phyloP scores from a whole-genome alignment of 2,888 invertebrate species.

The Lycia hirtaria region DNA sequence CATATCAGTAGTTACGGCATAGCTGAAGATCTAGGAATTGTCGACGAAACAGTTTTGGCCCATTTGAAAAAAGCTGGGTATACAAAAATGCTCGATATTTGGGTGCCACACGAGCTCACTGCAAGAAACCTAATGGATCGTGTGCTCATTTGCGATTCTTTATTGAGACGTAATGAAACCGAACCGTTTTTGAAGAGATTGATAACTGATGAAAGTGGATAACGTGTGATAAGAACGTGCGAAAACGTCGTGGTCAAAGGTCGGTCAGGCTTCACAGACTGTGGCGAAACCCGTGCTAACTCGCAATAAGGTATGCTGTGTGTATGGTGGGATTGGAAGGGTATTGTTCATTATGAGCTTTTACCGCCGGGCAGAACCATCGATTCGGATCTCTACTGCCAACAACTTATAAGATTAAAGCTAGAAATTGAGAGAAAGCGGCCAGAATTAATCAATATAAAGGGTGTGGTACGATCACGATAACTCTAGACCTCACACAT shows the following conservation, averaged over 20 bases:
- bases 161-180: conserved; percentile 1
- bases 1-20: too few relatives aligned
- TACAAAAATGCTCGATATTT: too few relatives aligned
- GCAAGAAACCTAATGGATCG: not conserved
- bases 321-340: conserved; percentile 35
- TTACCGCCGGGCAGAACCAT: conserved; percentile 37
- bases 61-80: too few relatives aligned
- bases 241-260: conserved; percentile 1
- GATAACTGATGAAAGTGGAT: conserved; percentile 9
- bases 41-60: too few relatives aligned
- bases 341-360: conserved; percentile 40
- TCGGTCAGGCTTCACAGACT: conserved; percentile 24
- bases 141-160: conserved; percentile 8
- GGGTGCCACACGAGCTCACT: too few relatives aligned
- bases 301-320: conserved; percentile 4
- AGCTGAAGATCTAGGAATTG: too few relatives aligned
- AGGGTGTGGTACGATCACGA: conserved; percentile 33
- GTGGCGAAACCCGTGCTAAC: conserved; percentile 17
- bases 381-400: conserved; percentile 38
- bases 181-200: conserved; percentile 1
- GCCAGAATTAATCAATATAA: conserved; percentile 8
- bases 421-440: conserved; percentile 19
- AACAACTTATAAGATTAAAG: conserved; percentile 46
- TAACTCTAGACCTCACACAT: conserved; percentile 31
- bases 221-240: not conserved